Evolutionary conservation across 1,140 invertebrate species (phyloP).

Genomic region (Megathymus violae): DNA sequence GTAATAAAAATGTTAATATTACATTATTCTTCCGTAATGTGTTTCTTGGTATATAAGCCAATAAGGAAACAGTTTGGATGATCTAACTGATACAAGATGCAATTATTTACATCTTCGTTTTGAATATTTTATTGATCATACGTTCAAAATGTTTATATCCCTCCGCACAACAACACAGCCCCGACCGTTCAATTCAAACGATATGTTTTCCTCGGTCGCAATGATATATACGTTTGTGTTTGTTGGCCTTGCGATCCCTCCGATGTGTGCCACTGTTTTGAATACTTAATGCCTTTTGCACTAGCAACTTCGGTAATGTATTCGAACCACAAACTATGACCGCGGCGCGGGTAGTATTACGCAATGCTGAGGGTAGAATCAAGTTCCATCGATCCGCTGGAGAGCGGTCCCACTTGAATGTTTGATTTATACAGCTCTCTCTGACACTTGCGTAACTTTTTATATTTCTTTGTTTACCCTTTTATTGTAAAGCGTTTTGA

Average conservation of each 20-base stretch:
- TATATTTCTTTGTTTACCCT: neutral
- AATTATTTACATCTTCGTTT: neutral
- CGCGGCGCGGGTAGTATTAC: slow-evolving; percentile 31
- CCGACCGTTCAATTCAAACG: neutral
- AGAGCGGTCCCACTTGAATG: slow-evolving; percentile 14
- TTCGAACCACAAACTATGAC: slow-evolving; percentile 40
- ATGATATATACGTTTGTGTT: slow-evolving; percentile 26
- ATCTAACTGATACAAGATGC: neutral
- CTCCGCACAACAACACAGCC: neutral
- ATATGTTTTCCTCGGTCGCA: slow-evolving; percentile 17
- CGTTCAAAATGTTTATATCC: neutral
- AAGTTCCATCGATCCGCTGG: slow-evolving; percentile 21
- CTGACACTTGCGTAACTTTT: neutral
- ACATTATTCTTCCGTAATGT: too few species aligned
- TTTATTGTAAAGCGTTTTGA: too few species aligned
- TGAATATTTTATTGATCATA: neutral
- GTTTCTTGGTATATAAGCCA: too few species aligned
- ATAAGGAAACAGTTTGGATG: too few species aligned
- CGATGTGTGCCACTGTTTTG: slow-evolving; percentile 28
- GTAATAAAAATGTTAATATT: too few species aligned
- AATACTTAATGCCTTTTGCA: slow-evolving; percentile 34
- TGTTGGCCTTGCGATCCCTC: slow-evolving; percentile 22
- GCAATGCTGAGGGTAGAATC: slow-evolving; percentile 32
- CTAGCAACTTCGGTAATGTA: slow-evolving; percentile 38
- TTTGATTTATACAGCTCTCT: slow-evolving; percentile 19